Conservation (phyloP, 2,888 invertebrate species). For the Chironomus tentans region DNA sequence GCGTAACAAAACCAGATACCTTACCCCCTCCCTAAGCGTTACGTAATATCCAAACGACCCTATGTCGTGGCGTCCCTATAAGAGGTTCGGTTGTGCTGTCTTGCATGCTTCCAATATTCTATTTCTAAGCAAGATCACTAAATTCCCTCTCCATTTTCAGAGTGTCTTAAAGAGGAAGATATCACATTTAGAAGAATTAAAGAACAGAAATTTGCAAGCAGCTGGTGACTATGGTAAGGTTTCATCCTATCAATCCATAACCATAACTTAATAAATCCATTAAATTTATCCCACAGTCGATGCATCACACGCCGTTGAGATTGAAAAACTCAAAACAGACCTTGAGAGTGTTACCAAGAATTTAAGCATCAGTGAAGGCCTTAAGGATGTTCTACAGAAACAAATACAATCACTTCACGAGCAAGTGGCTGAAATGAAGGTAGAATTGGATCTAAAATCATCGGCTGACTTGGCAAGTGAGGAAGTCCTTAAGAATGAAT, state of each 20-base stretch:
- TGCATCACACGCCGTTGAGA: neutral
- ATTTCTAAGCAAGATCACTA: neutral
- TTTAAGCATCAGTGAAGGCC: conserved; percentile 30
- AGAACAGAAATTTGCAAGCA: neutral
- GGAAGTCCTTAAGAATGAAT: conserved; percentile 20
- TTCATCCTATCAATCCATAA: neutral
- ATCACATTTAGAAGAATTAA: neutral
- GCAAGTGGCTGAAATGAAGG: conserved; percentile 4
- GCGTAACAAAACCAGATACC: no score
- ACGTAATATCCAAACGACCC: no score
- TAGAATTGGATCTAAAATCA: conserved; percentile 15
- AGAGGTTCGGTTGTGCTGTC: neutral
- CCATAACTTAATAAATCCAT: neutral
- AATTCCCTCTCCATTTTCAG: neutral
- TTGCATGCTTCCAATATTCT: neutral
- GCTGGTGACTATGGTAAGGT: conserved; percentile 7
- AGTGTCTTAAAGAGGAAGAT: neutral
- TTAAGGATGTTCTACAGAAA: conserved; percentile 33
- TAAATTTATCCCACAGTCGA: neutral
- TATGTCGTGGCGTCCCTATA: no score
- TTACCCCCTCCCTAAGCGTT: no score
- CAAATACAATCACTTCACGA: conserved; percentile 16
- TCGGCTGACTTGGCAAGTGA: conserved; percentile 14
- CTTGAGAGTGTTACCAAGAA: conserved; percentile 30
- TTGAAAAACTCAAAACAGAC: neutral